These are phyloP conservation scores for Papilio glaucus DNA, from an alignment of 1,140 invertebrate genomes.

Conservation along the genomic window DNA sequence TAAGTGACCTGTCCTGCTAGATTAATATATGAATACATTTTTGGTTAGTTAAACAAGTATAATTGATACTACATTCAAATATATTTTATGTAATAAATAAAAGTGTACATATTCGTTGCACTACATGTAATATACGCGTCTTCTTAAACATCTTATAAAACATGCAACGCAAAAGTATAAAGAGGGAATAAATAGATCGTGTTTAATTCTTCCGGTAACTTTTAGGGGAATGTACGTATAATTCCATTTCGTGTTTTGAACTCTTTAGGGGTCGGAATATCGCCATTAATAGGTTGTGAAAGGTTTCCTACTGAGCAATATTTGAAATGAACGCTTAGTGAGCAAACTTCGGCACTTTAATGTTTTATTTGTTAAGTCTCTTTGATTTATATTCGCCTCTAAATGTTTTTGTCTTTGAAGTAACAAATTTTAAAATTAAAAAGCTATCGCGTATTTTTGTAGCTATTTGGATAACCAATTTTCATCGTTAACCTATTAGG, in stretches of 20 bases:
- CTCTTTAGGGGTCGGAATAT: slow-evolving; percentile 75
- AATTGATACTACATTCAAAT: too few species aligned
- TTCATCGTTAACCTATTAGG: too few species aligned
- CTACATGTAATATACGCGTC: too few species aligned
- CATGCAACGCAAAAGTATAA: not conserved
- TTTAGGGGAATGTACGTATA: slow-evolving; percentile 70
- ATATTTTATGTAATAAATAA: too few species aligned
- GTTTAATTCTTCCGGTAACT: slow-evolving; percentile 74
- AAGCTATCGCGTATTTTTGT: not conserved
- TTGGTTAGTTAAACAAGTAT: too few species aligned
- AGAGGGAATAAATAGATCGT: slow-evolving; percentile 71
- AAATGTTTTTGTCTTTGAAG: slow-evolving; percentile 18
- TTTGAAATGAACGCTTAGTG: slow-evolving; percentile 51
- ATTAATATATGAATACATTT: too few species aligned
- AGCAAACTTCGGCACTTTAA: slow-evolving; percentile 26
- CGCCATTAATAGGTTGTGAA: slow-evolving; percentile 77
- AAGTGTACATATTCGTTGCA: too few species aligned
- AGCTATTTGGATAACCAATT: too few species aligned
- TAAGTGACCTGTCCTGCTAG: too few species aligned
- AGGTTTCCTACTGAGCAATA: slow-evolving; percentile 69
- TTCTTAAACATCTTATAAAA: slow-evolving; percentile 6
- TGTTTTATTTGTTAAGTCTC: slow-evolving; percentile 20
- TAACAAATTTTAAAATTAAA: slow-evolving; percentile 7
- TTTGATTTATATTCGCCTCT: slow-evolving; percentile 16
- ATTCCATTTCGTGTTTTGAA: slow-evolving; percentile 79